A percentile compares a stretch with the other conserved stretches of the same genome.
phyloP scores from a whole-genome alignment of 2,888 invertebrate species.

The Ceratothoa steindachneri region DNA sequence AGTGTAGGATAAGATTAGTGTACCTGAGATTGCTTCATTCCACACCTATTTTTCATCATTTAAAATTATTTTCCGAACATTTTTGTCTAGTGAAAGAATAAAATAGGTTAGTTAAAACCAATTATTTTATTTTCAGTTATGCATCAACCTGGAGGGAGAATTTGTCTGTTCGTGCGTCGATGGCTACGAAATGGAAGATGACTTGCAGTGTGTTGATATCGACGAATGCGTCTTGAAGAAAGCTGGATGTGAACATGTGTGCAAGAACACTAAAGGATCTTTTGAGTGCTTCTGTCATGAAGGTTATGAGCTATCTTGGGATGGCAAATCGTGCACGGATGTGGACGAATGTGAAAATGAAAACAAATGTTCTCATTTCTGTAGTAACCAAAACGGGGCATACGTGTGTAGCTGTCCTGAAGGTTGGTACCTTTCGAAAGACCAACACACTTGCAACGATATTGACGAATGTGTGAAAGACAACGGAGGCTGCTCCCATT shows the following conservation, averaged over 20 bases:
- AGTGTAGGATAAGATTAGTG: too few species aligned
- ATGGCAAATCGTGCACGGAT: constrained; percentile 53
- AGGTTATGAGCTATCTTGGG: constrained; percentile 53
- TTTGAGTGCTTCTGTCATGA: constrained; percentile 54
- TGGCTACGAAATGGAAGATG: constrained; percentile 52
- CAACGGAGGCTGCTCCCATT: constrained; percentile 53
- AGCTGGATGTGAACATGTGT: constrained; percentile 38
- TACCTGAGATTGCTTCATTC: too few species aligned
- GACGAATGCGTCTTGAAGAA: constrained; percentile 48
- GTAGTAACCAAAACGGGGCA: constrained; percentile 59
- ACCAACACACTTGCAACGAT: constrained; percentile 49
- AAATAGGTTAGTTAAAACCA: too few species aligned
- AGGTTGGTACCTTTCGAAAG: constrained; percentile 54
- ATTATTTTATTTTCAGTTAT: constrained; percentile 24
- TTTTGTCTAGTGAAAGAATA: too few species aligned
- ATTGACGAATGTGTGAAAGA: constrained; percentile 50
- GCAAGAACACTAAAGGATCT: constrained; percentile 38
- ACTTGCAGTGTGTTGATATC: constrained; percentile 47
- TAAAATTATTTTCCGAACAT: too few species aligned
- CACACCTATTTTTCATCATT: too few species aligned
- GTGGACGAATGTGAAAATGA: constrained; percentile 54
- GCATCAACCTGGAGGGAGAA: constrained; percentile 39
- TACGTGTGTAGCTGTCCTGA: constrained; percentile 60
- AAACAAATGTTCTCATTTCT: constrained; percentile 59
- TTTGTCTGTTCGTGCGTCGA: constrained; percentile 53